Percentiles rank a stretch among this genome's conserved stretches.
phyloP scores from a whole-genome alignment of 2,113 vertebrate genomes.

The Melanocharis versteri region DNA sequence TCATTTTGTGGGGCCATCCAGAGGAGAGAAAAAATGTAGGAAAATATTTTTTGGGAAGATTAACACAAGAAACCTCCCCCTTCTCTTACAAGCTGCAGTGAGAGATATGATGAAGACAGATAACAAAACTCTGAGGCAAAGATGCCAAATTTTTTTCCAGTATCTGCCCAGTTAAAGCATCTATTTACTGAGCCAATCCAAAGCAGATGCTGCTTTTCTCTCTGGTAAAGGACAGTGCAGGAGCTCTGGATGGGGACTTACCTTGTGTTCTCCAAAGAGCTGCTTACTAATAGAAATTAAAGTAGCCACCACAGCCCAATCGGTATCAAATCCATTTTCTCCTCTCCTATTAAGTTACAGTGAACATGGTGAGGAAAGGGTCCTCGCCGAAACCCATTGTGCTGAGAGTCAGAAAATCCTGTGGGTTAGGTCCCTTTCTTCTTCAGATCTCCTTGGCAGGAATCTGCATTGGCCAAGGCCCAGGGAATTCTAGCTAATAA shows the following conservation, averaged over 20 bases:
- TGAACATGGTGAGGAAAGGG: background rate
- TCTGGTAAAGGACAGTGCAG: background rate
- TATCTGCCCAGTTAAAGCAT: background rate
- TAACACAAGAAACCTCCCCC: background rate
- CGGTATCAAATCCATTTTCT: background rate
- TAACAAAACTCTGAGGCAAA: background rate
- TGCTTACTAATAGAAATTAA: background rate
- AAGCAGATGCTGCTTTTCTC: background rate
- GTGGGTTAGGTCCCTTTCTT: background rate
- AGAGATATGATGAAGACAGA: background rate
- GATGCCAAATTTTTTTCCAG: background rate
- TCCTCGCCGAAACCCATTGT: background rate
- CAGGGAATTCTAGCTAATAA: constrained; percentile 50
- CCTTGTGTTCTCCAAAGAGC: background rate
- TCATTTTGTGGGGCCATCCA: background rate
- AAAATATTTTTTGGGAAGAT: background rate
- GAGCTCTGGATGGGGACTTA: background rate
- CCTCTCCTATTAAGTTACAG: background rate
- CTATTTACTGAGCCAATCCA: background rate
- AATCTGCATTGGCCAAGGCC: background rate
- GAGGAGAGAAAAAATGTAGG: background rate
- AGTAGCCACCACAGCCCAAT: background rate
- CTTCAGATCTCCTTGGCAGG: constrained; percentile 35
- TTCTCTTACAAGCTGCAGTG: background rate
- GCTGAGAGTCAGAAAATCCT: background rate